Evolutionary conservation across 2,113 vertebrate species (phyloP), one percentile per base, ranked within the genome.

Genomic region (Oceanites oceanicus): DNA sequence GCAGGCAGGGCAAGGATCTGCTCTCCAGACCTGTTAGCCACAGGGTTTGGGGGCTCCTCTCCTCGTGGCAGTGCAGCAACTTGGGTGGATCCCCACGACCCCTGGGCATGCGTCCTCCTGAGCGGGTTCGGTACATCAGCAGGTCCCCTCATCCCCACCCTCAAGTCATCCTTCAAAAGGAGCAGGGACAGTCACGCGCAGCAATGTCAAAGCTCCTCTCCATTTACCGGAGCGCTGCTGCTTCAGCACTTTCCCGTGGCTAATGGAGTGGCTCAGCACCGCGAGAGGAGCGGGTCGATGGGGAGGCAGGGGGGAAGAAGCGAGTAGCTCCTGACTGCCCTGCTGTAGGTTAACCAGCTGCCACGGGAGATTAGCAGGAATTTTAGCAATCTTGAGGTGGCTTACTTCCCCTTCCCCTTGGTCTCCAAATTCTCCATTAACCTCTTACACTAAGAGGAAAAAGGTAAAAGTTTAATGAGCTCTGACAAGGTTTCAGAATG

Each of bases 201-300:
- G 83, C 84, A 95, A 91, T 74, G 87, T 95, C 95, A 95, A 86
- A 95, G 92, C 88, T 91, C 53, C 83, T 97, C 96, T 97, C 66
- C 91, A 42, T 85, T 95, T 91, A 89, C 56, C 34, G 5, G 67
- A 72, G 82, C 15, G n/a, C 92, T 94, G 95, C 88, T 94, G 92
- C 86, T 92, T 95, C 95, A 96, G 97, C 97, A 87, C 76, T 96
- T 96, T 74, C 47, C 79, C 44, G 83, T 2, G 62, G 66, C 83
- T 96, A 94, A 95, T 81, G 83, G 91, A 96, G 83, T 27, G 63
- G 77, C 73, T 94, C 59, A 44, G 82, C 9, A 9, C 45, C 1
- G 3, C 0, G 1, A 75, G 76, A 77, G 61, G 59, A 94, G 82
- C 23, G 5, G 85, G 72, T 62, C 52, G 15, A 89, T 77, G 56